phyloP scores from a whole-genome alignment of 2,888 invertebrate genomes.

The Hymenopus coronatus region DNA sequence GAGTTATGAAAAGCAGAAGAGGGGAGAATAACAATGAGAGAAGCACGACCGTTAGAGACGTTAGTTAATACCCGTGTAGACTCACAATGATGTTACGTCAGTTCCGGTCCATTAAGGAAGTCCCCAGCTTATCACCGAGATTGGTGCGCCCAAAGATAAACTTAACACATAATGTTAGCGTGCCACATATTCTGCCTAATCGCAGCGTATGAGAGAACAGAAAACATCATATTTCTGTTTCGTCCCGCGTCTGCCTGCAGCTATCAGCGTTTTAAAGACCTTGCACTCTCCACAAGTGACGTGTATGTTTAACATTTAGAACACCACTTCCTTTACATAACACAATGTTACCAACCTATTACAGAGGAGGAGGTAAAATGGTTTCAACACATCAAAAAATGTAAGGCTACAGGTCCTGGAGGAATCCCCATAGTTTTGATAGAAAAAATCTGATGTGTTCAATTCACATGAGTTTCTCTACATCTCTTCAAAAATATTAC shows the following conservation, averaged over 20 bases:
- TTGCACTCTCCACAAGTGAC: neutral
- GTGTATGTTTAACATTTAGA: neutral
- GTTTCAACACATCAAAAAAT: too few relatives aligned
- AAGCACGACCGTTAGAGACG: neutral
- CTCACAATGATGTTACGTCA: neutral
- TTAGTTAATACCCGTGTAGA: neutral
- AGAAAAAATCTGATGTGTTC: too few relatives aligned
- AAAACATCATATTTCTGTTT: neutral
- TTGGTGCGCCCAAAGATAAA: neutral
- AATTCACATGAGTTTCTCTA: too few relatives aligned
- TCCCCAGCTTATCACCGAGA: neutral
- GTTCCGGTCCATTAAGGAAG: neutral
- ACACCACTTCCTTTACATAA: too few relatives aligned
- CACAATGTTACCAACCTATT: too few relatives aligned
- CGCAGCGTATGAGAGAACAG: neutral
- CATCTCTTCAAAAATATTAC: too few relatives aligned
- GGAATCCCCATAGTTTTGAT: too few relatives aligned
- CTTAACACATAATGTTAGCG: neutral
- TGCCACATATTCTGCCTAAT: neutral
- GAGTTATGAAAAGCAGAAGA: neutral
- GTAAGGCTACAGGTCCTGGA: too few relatives aligned
- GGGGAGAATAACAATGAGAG: neutral
- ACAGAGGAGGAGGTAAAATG: too few relatives aligned
- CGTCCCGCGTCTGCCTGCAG: neutral
- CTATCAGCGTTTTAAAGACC: neutral